Percentiles rank a stretch among this genome's conserved stretches.
These are phyloP conservation scores for Drosophila rhopaloa DNA, from an alignment of 1,140 invertebrate genomes.

Conservation along the genomic window DNA sequence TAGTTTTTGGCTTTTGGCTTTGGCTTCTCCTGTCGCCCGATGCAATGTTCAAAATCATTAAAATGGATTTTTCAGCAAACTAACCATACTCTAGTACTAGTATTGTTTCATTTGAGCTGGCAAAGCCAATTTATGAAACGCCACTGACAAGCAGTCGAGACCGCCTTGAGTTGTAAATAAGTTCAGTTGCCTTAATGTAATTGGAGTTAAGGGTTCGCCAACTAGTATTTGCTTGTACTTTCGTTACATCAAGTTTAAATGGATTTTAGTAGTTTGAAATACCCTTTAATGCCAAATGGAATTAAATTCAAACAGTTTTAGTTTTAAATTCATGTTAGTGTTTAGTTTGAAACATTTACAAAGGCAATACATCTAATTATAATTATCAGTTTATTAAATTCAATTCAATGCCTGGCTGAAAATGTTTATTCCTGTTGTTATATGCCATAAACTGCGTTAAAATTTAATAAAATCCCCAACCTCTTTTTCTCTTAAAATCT, in stretches of 20 bases:
- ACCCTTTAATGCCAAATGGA: not conserved
- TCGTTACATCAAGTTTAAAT: not conserved
- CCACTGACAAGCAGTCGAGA: constrained; percentile 9
- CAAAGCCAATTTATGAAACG: constrained; percentile 56
- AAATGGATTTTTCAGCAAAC: constrained; percentile 46
- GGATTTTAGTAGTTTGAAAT: constrained; percentile 2
- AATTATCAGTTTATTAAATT: not conserved
- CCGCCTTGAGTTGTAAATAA: constrained; percentile 19
- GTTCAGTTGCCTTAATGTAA: constrained; percentile 27
- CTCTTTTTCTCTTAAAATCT: not conserved
- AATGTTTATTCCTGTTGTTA: not conserved
- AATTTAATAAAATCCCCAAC: not conserved
- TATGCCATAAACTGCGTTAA: not conserved
- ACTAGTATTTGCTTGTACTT: not conserved
- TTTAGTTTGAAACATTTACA: too few species aligned
- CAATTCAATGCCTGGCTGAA: not conserved
- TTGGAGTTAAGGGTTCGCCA: constrained; percentile 2
- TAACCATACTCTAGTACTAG: constrained; percentile 21
- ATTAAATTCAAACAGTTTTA: too few species aligned
- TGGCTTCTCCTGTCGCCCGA: constrained; percentile 23
- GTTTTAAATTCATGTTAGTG: too few species aligned
- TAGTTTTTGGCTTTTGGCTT: constrained; percentile 37
- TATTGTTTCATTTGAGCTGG: constrained; percentile 30
- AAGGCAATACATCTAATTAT: too few species aligned
- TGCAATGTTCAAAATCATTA: constrained; percentile 44